phyloP scores from a whole-genome alignment of 2,113 vertebrate species.

The Indicator indicator region DNA sequence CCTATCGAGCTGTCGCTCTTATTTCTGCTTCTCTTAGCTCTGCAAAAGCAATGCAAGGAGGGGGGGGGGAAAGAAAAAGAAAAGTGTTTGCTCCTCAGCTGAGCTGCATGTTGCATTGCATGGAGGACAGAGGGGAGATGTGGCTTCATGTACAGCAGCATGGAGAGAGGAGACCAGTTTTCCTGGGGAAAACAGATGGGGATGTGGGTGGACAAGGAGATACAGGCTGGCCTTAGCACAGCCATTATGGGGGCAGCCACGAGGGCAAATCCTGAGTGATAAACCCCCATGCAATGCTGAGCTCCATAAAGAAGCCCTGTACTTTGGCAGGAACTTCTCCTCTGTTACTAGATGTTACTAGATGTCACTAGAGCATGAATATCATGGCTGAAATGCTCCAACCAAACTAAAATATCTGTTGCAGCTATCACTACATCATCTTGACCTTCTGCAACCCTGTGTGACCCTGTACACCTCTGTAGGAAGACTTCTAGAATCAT shows the following conservation, averaged over 20 bases:
- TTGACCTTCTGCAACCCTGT: background rate
- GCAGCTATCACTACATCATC: background rate
- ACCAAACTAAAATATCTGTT: background rate
- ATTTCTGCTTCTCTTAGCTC: background rate
- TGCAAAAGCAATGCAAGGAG: background rate
- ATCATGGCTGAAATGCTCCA: background rate
- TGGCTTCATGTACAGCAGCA: accelerated
- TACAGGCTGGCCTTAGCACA: background rate
- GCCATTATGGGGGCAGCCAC: background rate
- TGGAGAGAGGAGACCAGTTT: background rate
- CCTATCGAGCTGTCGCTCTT: background rate
- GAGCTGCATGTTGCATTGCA: background rate
- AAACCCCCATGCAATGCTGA: background rate
- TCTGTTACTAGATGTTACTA: background rate
- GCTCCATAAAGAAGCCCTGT: background rate
- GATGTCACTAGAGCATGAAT: background rate
- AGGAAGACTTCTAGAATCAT: background rate
- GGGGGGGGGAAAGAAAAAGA: background rate
- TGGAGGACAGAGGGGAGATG: background rate
- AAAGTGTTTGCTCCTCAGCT: background rate
- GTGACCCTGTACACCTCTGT: accelerated
- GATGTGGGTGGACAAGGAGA: background rate
- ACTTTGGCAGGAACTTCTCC: background rate
- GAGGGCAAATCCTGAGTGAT: background rate
- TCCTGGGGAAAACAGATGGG: background rate